These are phyloP conservation scores for Lacerta viridis DNA, from an alignment of 2,797 vertebrate species.

Conservation along the genomic window DNA sequence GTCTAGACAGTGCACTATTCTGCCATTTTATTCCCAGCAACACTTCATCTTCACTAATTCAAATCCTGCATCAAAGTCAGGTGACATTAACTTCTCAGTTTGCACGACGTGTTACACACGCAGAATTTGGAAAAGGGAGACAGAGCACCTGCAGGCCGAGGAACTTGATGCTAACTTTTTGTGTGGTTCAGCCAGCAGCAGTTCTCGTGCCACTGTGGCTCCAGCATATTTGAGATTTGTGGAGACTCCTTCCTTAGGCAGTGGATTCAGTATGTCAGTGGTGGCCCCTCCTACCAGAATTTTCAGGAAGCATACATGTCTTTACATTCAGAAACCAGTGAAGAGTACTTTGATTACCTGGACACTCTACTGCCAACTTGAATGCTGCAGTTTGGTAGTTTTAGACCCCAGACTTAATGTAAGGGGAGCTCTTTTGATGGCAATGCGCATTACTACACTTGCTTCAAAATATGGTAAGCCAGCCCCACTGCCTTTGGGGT, in stretches of 20 bases:
- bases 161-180: background rate
- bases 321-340: background rate
- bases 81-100: background rate
- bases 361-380: background rate
- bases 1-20: background rate
- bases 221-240: background rate
- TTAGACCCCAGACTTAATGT: too few relatives aligned
- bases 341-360: background rate
- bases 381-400: background rate
- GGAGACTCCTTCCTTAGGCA: background rate
- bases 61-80: background rate
- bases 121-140: background rate
- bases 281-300: background rate
- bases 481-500: too few relatives aligned
- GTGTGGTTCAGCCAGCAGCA: background rate
- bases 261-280: background rate
- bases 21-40: background rate
- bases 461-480: too few relatives aligned
- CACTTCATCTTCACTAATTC: too few relatives aligned
- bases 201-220: too few relatives aligned
- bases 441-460: too few relatives aligned
- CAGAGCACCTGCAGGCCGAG: too few relatives aligned
- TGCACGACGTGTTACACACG: background rate
- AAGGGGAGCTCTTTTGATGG: too few relatives aligned
- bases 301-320: background rate